A percentile compares a stretch with the other conserved stretches of the same genome.
phyloP scores from a whole-genome alignment of 2,797 vertebrate species.

The Malurus splendens region DNA sequence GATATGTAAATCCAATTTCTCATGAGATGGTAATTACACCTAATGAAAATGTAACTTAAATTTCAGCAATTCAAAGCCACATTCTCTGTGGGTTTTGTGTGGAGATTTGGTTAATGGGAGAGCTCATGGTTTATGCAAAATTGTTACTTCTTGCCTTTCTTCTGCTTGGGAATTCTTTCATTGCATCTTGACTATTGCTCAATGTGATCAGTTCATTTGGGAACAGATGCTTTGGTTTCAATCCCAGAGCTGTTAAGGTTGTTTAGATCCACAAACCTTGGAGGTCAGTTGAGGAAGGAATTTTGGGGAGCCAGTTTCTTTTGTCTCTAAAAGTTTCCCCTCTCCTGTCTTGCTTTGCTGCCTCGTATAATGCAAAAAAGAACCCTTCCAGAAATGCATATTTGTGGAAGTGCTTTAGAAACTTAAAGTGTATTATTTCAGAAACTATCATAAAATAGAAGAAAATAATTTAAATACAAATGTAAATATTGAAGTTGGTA shows the following conservation, averaged over 20 bases:
- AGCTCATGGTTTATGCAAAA: neutral
- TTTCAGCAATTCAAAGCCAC: neutral
- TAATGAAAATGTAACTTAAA: neutral
- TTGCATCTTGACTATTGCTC: neutral
- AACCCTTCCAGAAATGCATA: neutral
- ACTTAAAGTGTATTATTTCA: neutral
- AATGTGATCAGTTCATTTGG: fast-evolving
- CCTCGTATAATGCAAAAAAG: neutral
- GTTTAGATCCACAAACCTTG: neutral
- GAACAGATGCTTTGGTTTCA: neutral
- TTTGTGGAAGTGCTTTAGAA: neutral
- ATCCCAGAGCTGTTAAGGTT: neutral
- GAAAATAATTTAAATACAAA: neutral
- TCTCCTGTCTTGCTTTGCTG: neutral
- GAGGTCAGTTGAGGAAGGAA: neutral
- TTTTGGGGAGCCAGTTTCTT: neutral
- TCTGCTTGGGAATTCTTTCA: neutral
- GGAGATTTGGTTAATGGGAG: neutral
- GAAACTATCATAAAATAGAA: neutral
- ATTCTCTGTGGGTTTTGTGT: neutral
- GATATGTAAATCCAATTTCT: neutral
- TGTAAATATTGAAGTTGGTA: neutral
- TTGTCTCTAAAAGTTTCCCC: neutral
- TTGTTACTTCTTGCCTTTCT: neutral
- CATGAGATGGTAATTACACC: neutral